Evolutionary conservation across 1,140 invertebrate genomes (phyloP).

Genomic region (Bombus sylvicola): DNA sequence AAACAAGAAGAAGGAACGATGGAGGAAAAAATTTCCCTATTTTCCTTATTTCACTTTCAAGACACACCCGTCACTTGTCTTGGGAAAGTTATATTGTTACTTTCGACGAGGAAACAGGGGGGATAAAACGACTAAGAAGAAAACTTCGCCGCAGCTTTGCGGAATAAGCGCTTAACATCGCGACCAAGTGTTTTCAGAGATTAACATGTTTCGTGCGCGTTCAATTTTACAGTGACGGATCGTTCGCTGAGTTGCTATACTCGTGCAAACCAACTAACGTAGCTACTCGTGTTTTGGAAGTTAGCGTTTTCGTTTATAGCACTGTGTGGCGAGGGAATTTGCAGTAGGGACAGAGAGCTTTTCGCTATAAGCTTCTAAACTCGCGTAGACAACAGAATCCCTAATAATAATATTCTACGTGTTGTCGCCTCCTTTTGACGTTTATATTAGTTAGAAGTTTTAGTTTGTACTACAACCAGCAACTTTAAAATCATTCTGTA

Average conservation of each 20-base stretch:
- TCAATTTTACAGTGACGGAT: neutral
- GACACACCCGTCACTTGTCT: slow-evolving; percentile 38
- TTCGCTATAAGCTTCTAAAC: neutral
- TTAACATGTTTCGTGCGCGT: neutral
- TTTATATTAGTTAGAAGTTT: neutral
- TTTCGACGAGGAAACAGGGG: slow-evolving; percentile 21
- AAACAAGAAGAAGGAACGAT: neutral
- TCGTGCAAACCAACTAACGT: neutral
- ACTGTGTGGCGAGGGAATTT: neutral
- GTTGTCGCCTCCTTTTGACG: neutral
- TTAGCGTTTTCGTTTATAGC: neutral
- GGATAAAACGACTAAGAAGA: neutral
- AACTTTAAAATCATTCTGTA: no score
- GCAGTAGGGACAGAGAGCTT: neutral
- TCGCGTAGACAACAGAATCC: neutral
- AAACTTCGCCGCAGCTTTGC: neutral
- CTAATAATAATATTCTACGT: neutral
- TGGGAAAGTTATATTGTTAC: slow-evolving; percentile 45
- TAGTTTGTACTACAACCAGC: no score
- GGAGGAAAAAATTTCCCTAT: slow-evolving; percentile 45
- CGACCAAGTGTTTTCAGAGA: neutral
- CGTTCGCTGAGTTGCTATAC: neutral
- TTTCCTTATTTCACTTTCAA: slow-evolving; percentile 54
- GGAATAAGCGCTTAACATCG: neutral
- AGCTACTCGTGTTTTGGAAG: neutral